Evolutionary conservation across 2,113 vertebrate genomes (phyloP).

Genomic region (Pollimyrus isidori): DNA sequence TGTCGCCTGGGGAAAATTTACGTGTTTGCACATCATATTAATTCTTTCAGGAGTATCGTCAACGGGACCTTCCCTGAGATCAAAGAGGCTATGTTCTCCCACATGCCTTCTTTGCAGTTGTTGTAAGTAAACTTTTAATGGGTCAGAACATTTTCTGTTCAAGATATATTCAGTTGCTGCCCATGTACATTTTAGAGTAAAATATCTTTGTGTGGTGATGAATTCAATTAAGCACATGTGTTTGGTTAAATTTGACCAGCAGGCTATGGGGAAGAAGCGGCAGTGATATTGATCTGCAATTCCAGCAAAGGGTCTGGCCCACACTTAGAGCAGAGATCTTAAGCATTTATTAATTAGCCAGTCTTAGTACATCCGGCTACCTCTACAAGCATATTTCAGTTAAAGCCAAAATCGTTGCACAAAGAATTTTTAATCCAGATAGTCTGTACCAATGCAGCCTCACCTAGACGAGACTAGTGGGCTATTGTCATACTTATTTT

Average conservation of each 20-base stretch:
- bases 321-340: background rate
- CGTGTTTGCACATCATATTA: background rate
- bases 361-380: background rate
- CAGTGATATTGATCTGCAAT: constrained; percentile 1
- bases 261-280: background rate
- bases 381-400: background rate
- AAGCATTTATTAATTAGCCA: background rate
- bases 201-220: background rate
- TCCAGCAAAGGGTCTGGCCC: background rate
- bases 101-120: constrained; percentile 88
- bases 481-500: background rate
- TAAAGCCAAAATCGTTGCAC: background rate
- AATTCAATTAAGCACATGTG: background rate
- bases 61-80: constrained; percentile 90
- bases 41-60: constrained; percentile 76
- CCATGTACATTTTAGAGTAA: background rate
- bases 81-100: constrained; percentile 88
- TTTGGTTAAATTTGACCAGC: background rate
- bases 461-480: background rate
- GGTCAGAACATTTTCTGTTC: background rate
- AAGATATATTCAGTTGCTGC: background rate
- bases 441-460: background rate
- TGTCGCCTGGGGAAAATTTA: background rate
- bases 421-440: background rate
- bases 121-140: constrained; percentile 68